Conservation (phyloP, 2,797 vertebrate genomes). For the Numenius phaeopus region DNA sequence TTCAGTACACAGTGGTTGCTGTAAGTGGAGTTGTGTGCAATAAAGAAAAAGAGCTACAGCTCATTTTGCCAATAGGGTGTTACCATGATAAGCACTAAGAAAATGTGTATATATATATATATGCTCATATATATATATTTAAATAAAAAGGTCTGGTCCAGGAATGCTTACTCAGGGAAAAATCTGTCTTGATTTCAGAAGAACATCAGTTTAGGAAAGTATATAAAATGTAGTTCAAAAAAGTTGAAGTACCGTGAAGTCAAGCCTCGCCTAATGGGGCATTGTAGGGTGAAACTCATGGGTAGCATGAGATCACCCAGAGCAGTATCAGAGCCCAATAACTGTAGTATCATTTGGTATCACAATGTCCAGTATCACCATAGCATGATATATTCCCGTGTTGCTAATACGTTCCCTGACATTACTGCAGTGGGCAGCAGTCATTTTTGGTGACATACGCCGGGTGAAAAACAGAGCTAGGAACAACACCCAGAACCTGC, state of each 20-base stretch:
- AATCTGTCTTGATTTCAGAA: neutral
- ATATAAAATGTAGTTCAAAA: neutral
- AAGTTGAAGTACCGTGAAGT: neutral
- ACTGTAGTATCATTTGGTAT: neutral
- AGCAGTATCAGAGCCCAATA: neutral
- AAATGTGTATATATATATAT: neutral
- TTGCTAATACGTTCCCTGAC: neutral
- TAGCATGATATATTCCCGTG: neutral
- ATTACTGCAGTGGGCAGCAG: neutral
- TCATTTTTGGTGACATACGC: neutral
- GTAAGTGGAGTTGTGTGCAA: neutral
- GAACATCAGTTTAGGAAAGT: neutral
- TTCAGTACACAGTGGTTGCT: neutral
- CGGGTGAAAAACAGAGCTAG: neutral
- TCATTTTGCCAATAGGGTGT: neutral
- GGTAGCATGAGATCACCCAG: neutral
- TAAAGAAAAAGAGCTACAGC: neutral
- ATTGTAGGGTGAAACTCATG: neutral
- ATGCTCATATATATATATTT: neutral
- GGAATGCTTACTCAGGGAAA: neutral
- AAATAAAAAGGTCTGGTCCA: neutral
- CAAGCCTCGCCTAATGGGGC: neutral
- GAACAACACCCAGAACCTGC: neutral
- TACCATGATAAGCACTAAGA: neutral
- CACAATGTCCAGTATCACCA: neutral